These are phyloP conservation scores for Lymantria monacha DNA, from an alignment of 2,888 invertebrate species.

Conservation along the genomic window DNA sequence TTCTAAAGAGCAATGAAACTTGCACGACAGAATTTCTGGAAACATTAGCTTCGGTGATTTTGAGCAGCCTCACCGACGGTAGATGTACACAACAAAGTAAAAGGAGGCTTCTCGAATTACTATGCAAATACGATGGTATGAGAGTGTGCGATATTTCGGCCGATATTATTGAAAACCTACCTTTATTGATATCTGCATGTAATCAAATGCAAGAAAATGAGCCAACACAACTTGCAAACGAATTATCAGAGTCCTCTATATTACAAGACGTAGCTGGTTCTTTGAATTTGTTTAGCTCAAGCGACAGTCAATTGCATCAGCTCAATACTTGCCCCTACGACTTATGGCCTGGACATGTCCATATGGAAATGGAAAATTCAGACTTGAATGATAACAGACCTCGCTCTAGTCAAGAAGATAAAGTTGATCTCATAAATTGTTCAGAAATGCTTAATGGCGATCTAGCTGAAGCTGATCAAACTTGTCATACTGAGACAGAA, in stretches of 20 bases:
- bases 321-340: constrained; percentile 66
- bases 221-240: constrained; percentile 44
- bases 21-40: constrained; percentile 77
- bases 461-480: constrained; percentile 91
- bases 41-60: constrained; percentile 72
- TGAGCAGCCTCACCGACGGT: constrained; percentile 56
- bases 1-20: constrained; percentile 78
- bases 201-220: constrained; percentile 40
- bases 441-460: constrained; percentile 86
- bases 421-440: constrained; percentile 71
- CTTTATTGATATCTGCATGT: constrained; percentile 45
- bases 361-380: constrained; percentile 58
- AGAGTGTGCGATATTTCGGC: constrained; percentile 67
- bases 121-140: constrained; percentile 69
- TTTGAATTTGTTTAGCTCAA: constrained; percentile 63
- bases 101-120: constrained; percentile 60
- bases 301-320: constrained; percentile 66
- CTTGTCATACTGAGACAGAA: constrained; percentile 72
- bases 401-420: constrained; percentile 65
- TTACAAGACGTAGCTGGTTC: constrained; percentile 76
- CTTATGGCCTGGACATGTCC: constrained; percentile 66
- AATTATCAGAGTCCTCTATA: constrained; percentile 58
- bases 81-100: constrained; percentile 61
- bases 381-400: constrained; percentile 57
- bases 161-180: constrained; percentile 67